Base-by-base conservation (phyloP, 2,113 vertebrate genomes). In the Neolamprologus longior region DNA sequence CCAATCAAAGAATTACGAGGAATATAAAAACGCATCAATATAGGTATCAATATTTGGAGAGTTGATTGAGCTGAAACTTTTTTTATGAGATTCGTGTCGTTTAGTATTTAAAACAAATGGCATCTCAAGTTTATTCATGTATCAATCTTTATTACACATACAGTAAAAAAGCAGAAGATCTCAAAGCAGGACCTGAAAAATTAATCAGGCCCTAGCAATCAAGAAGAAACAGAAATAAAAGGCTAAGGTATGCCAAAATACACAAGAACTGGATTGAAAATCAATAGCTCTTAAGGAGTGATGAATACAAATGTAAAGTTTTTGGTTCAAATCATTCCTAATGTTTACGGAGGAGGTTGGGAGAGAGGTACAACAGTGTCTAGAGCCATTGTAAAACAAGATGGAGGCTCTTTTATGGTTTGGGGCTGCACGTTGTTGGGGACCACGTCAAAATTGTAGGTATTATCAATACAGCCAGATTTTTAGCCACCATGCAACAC, bases 391-490 rank as follows among this genome's bases (percentile, higher is more conserved):
- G 37, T 73, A 73, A 45, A 45, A 45, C 66, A 45, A 14, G 14
- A 11, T 73, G 40, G 68, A 73, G 40, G 21, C 40, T 47, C 68
- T 76, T 2, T 28, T 26, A 28, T 47, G 40, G 71, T 47, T 28
- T 76, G 14, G 71, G 14, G 42, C 14, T 76, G 21, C 13, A 17
- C 2, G 1, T 26, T 45, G 40, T 76, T 47, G 40, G 8, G n/a
- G 68, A 0, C 24, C 14, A 28, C 15, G 4, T 28, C 24, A 76
- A 76, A 76, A 28, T 17, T 76, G 21, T 17, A 47, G 24, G 68
- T 1, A 28, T 5, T 28, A 19, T 11, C 5, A 47, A 19, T 17
- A 17, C 40, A 1, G 40, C 47, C 68, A 0, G 24, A 47, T 11
- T 47, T 73, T 76, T 1, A 19, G 42, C 3, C 24, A 28, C 40